A percentile compares a stretch with the other conserved stretches of the same genome.
Conservation (phyloP, 2,113 vertebrate species). For the Cryptotis parvus region DNA sequence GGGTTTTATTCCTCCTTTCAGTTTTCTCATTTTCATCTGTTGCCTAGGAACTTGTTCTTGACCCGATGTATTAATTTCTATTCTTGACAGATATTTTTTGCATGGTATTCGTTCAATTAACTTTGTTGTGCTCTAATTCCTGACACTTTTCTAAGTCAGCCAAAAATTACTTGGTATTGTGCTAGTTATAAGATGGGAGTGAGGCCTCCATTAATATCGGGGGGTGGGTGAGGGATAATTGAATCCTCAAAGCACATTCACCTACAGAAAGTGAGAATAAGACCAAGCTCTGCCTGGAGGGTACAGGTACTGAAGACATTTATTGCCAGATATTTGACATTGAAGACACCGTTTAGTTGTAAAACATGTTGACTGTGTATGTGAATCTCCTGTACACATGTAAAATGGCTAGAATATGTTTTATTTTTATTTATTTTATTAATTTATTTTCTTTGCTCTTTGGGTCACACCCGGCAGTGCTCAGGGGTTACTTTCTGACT, state of each 20-base stretch:
- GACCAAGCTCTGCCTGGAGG: background rate
- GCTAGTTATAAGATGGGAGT: background rate
- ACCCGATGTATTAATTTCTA: background rate
- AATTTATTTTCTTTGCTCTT: too few relatives aligned
- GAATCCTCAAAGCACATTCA: background rate
- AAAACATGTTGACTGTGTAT: background rate
- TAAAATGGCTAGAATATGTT: background rate
- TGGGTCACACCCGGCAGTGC: too few relatives aligned
- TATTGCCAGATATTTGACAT: background rate
- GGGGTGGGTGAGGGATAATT: background rate
- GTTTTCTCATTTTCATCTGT: constrained; percentile 49
- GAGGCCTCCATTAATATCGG: background rate
- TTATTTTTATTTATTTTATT: too few relatives aligned
- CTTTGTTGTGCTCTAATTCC: constrained; percentile 8
- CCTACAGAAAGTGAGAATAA: background rate
- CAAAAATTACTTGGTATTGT: constrained; percentile 1
- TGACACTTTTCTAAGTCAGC: background rate
- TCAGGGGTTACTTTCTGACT: too few relatives aligned
- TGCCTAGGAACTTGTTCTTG: background rate
- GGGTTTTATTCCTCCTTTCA: constrained; percentile 13
- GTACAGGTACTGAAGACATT: background rate
- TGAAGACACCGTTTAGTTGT: background rate
- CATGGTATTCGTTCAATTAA: background rate
- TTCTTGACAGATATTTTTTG: background rate
- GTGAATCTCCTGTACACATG: background rate